A percentile compares a stretch with the other conserved stretches of the same genome.
These are phyloP conservation scores for Prunella fulvescens DNA, from an alignment of 2,113 vertebrate genomes.

Conservation along the genomic window DNA sequence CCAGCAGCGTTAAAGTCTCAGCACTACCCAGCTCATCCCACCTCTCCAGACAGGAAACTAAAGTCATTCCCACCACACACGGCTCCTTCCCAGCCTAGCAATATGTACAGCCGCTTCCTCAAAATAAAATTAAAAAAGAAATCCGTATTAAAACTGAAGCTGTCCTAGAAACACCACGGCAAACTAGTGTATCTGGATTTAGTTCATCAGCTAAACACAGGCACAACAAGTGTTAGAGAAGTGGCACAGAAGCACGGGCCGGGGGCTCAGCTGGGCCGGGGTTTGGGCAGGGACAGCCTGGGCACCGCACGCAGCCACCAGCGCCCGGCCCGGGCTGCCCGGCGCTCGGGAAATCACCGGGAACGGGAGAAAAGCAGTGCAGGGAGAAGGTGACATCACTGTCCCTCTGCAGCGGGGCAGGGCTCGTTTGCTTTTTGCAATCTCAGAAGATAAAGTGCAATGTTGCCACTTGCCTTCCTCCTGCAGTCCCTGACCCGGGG, in stretches of 20 bases:
- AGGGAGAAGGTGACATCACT: neutral
- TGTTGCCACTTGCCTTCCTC: neutral
- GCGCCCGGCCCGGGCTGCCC: neutral
- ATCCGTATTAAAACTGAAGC: neutral
- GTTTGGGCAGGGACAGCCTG: neutral
- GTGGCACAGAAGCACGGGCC: slow-evolving; percentile 16
- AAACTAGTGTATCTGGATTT: neutral
- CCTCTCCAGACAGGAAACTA: neutral
- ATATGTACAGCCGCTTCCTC: neutral
- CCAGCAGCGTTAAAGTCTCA: neutral
- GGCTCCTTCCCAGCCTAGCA: neutral
- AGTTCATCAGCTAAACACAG: slow-evolving; percentile 12
- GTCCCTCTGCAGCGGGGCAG: neutral
- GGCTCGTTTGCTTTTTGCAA: neutral
- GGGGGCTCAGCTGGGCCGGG: neutral
- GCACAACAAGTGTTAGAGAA: slow-evolving; percentile 19
- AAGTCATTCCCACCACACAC: neutral
- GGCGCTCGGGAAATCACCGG: neutral
- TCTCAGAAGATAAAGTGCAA: slow-evolving; percentile 32
- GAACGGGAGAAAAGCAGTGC: rapidly evolving
- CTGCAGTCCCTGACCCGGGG: neutral
- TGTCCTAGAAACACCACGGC: neutral
- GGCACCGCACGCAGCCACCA: neutral
- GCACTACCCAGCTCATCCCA: neutral
- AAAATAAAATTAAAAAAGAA: neutral